A percentile compares a stretch with the other conserved stretches of the same genome.
Evolutionary conservation across 2,888 invertebrate genomes (phyloP).

Genomic region (Diaphora mendica): DNA sequence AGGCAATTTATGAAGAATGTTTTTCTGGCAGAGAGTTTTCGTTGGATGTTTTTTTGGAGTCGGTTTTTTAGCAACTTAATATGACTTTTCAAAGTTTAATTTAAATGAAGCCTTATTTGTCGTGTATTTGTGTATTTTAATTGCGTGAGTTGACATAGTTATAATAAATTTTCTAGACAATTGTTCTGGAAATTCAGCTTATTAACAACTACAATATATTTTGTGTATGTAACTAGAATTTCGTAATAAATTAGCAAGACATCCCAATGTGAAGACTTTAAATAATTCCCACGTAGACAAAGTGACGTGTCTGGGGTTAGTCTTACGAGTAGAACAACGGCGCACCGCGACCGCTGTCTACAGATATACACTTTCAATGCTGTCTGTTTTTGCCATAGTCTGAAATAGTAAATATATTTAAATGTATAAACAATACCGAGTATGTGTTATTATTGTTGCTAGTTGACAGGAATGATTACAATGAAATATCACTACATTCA

Average conservation of each 20-base stretch:
- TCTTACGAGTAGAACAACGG: no score
- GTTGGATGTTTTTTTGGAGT: no score
- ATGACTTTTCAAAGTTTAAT: neutral
- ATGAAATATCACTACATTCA: neutral
- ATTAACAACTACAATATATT: neutral
- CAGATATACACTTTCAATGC: no score
- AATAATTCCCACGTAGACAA: neutral
- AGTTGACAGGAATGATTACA: neutral
- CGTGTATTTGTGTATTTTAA: neutral
- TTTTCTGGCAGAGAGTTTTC: no score
- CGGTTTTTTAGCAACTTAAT: neutral
- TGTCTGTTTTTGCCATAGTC: neutral
- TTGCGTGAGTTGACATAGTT: neutral
- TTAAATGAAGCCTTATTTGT: neutral
- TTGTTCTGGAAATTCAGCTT: neutral
- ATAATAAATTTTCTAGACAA: neutral
- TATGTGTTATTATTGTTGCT: neutral
- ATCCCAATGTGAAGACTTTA: neutral
- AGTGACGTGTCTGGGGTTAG: neutral
- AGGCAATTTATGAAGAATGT: no score
- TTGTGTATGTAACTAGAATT: neutral
- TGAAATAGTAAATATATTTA: neutral
- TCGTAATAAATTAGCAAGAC: neutral
- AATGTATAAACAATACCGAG: neutral
- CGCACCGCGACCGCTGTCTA: neutral